These are phyloP conservation scores for Pseudomyrmex cubaensis DNA, from an alignment of 1,140 invertebrate species.

Conservation along the genomic window DNA sequence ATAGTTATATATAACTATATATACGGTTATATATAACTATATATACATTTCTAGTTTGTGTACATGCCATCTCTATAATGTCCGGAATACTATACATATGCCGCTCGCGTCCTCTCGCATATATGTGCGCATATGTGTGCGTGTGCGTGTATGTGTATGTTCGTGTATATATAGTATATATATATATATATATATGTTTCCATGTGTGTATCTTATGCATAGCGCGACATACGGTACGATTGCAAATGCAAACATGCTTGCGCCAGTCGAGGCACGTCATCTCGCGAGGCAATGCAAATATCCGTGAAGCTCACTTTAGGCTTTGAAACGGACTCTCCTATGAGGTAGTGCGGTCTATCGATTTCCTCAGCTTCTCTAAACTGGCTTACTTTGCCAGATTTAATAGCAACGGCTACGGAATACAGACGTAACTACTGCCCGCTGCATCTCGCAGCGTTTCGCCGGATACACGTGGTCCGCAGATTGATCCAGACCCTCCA, in stretches of 20 bases:
- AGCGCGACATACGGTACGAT: conserved; percentile 74
- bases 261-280: conserved; percentile 64
- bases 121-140: not conserved
- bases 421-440: not conserved
- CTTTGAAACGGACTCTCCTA: conserved; percentile 33
- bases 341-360: conserved; percentile 41
- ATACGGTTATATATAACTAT: not conserved
- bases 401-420: not conserved
- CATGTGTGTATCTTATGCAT: conserved; percentile 51
- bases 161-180: conserved; percentile 57
- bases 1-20: not conserved
- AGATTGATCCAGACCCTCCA: not conserved
- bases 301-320: conserved; percentile 51
- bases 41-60: conserved; percentile 2
- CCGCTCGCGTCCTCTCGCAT: conserved; percentile 46
- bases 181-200: conserved; percentile 55
- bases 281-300: conserved; percentile 69
- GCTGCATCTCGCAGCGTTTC: not conserved
- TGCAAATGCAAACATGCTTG: conserved; percentile 74
- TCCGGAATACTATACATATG: conserved; percentile 38
- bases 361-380: conserved; percentile 32
- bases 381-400: conserved; percentile 26
- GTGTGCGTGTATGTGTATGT: conserved; percentile 28
- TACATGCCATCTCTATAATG: conserved; percentile 46
- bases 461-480: not conserved